Base-by-base conservation (phyloP, 2,113 vertebrate species). In the Ailurus styani region DNA sequence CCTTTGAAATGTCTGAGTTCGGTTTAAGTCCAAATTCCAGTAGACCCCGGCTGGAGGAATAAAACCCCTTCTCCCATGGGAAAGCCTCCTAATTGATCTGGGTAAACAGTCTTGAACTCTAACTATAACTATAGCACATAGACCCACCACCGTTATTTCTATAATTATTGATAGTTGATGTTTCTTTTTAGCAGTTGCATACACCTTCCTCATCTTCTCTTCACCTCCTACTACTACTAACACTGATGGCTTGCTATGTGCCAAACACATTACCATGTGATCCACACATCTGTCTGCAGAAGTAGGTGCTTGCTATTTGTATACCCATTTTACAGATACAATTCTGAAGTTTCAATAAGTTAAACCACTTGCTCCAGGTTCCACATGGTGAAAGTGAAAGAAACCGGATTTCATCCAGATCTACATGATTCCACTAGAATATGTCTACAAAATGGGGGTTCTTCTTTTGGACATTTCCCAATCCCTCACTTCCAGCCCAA, bases 301-400 rank as follows among this genome's bases (percentile, higher is more conserved):
- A 66, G 27, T 29, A 45, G 54, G 40, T 14, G 31, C 55, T 90
- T 21, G n/a, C 62, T 84, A 73, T 50, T 70, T 34, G 29, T n/a
- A 37, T 11, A 23, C 40, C 81, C 45, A 75, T 60, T 85, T 66
- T 34, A 66, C 82, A 86, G 57, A 82, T 37, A 60, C 1, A 88
- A 93, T 85, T n/a, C 34, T 29, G 47, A 94, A 73, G 50, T 86
- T 95, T 94, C 79, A 90, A 25, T 52, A 88, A 64, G 64, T 85
- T 55, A 60, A 96, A 34, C 62, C 25, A 88, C 25, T 93, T 86
- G 18, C 21, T 12, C 50, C 45, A 45, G 40, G 0, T 60, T 78
- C 85, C 14, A 75, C 11, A 52, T 15, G 11, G 15, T 70, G 4
- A 54, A 81, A 91, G 64, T 68, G n/a, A 6, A 73, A 91, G 68